phyloP scores from a whole-genome alignment of 2,797 vertebrate genomes.

The Premnoplex brunnescens region DNA sequence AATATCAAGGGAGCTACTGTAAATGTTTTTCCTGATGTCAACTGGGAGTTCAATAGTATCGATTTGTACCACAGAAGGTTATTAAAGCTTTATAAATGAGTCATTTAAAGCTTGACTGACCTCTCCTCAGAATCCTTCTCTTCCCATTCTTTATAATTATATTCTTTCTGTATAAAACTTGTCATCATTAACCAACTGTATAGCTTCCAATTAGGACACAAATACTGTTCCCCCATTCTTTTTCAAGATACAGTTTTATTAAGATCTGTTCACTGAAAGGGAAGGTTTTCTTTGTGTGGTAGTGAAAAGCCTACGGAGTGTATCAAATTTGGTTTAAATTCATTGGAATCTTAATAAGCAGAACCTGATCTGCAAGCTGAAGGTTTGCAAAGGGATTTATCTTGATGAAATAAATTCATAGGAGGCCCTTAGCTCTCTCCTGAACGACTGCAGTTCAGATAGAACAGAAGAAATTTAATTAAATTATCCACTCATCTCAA shows the following conservation, averaged over 20 bases:
- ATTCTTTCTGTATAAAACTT: conserved; percentile 36
- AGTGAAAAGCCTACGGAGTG: not conserved
- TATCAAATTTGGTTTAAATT: conserved; percentile 30
- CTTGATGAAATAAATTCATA: conserved; percentile 16
- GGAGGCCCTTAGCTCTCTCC: not conserved
- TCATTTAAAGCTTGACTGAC: conserved; percentile 55
- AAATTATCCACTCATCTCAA: conserved; percentile 43
- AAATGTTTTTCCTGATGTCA: conserved; percentile 25
- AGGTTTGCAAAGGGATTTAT: conserved; percentile 34
- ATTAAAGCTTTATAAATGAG: conserved; percentile 55
- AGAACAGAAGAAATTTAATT: conserved; percentile 37
- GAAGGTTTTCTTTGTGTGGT: conserved; percentile 19
- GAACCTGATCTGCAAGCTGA: conserved; percentile 28
- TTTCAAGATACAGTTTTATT: conserved; percentile 6
- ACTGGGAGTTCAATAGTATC: conserved; percentile 17
- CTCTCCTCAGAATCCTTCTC: conserved; percentile 33
- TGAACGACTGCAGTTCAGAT: not conserved
- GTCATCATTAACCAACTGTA: conserved; percentile 41
- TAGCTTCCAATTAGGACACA: conserved; percentile 45
- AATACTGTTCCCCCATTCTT: not conserved
- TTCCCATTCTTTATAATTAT: conserved; percentile 31
- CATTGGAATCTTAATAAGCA: conserved; percentile 38
- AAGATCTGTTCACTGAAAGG: conserved; percentile 22
- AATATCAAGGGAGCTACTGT: not conserved
- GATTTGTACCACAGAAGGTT: conserved; percentile 39